phyloP scores from a whole-genome alignment of 1,140 invertebrate genomes.

The Hyles vespertilio region DNA sequence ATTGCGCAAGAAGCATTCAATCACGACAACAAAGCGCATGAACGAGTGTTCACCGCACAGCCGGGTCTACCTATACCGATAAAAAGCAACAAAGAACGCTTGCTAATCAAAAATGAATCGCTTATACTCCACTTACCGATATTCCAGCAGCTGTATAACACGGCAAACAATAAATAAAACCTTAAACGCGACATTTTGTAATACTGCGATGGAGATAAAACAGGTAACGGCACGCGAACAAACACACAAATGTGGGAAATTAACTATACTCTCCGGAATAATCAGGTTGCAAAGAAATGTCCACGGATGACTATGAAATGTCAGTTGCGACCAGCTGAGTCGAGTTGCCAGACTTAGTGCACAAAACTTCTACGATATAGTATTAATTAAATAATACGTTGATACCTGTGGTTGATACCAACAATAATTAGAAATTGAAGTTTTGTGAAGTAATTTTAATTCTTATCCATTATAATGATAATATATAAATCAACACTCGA shows the following conservation, averaged over 20 bases:
- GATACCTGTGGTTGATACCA: too few relatives aligned
- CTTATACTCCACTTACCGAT: conserved; percentile 46
- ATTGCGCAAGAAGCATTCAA: conserved; percentile 25
- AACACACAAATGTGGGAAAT: conserved; percentile 41
- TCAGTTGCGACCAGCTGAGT: conserved; percentile 37
- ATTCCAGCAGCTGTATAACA: conserved; percentile 44
- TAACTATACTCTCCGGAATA: conserved; percentile 25
- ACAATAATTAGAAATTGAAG: too few relatives aligned
- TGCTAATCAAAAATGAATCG: conserved; percentile 26
- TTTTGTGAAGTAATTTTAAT: too few relatives aligned
- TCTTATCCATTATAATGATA: too few relatives aligned
- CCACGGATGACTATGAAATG: conserved; percentile 23
- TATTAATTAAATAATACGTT: too few relatives aligned
- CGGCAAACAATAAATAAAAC: conserved; percentile 44
- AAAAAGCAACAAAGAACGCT: conserved; percentile 60
- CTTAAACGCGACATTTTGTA: conserved; percentile 49
- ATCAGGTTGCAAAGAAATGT: conserved; percentile 25
- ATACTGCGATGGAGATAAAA: conserved; percentile 14
- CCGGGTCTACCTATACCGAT: conserved; percentile 29
- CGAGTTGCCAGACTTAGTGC: conserved; percentile 26
- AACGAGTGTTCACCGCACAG: conserved; percentile 8
- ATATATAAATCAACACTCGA: too few relatives aligned
- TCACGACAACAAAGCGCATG: conserved; percentile 25
- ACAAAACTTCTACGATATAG: too few relatives aligned
- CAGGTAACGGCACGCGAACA: conserved; percentile 28